Conservation (phyloP, 1,140 invertebrate species). For the Chelonus insularis region DNA sequence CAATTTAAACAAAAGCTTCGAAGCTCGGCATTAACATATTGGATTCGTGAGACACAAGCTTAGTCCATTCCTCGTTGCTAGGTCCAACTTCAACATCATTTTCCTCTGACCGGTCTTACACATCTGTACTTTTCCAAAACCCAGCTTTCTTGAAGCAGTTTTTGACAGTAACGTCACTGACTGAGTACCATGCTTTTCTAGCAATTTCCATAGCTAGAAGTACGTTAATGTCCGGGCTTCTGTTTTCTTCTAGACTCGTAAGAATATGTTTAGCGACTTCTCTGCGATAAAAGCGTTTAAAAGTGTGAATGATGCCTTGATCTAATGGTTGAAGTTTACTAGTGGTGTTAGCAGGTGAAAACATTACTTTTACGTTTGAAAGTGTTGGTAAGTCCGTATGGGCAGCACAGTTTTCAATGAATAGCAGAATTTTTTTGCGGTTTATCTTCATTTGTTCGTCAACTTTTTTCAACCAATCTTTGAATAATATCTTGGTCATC, state of each 20-base stretch:
- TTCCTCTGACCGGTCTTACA: constrained; percentile 28
- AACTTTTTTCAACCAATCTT: constrained; percentile 33
- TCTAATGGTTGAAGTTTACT: constrained; percentile 58
- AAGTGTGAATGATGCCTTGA: constrained; percentile 54
- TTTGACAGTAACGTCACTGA: constrained; percentile 34
- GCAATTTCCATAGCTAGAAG: constrained; percentile 36
- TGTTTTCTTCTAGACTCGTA: constrained; percentile 41
- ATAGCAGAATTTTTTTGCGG: constrained; percentile 35
- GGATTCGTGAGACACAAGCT: constrained; percentile 19
- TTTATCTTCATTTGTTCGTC: constrained; percentile 30
- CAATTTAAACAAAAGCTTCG: constrained; percentile 26
- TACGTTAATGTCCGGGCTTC: constrained; percentile 29
- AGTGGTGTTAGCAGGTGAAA: constrained; percentile 58
- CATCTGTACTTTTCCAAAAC: constrained; percentile 21
- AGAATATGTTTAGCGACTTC: constrained; percentile 36
- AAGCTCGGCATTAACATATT: constrained; percentile 21
- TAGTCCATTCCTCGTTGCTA: constrained; percentile 31
- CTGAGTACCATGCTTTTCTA: constrained; percentile 34
- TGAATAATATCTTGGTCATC: constrained; percentile 54
- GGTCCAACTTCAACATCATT: constrained; percentile 30
- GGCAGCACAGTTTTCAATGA: constrained; percentile 35
- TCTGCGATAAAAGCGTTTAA: constrained; percentile 40
- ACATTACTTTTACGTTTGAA: constrained; percentile 50
- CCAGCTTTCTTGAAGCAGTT: constrained; percentile 39
- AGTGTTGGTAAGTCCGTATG: constrained; percentile 30